Conservation (phyloP, 2,888 invertebrate genomes). For the Arrhopalites spinosus region DNA sequence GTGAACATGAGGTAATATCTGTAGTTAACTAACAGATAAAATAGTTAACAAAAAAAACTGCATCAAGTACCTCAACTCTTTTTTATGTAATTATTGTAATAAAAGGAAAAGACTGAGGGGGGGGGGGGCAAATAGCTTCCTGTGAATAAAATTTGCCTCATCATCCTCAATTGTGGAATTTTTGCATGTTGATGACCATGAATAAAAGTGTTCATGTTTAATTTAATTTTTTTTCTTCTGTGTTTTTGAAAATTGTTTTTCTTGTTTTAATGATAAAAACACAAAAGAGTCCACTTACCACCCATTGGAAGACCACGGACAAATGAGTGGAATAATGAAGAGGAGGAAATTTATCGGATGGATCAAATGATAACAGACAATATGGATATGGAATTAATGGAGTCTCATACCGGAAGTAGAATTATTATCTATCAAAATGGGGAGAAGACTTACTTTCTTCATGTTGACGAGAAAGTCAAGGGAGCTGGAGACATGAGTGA, state of each 20-base stretch:
- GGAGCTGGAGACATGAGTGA: constrained; percentile 21
- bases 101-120: too few relatives aligned
- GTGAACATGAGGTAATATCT: too few relatives aligned
- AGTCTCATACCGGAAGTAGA: constrained; percentile 9
- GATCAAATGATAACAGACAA: constrained; percentile 1
- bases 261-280: too few relatives aligned
- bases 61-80: background rate
- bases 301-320: constrained; percentile 33
- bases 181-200: too few relatives aligned
- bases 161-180: too few relatives aligned
- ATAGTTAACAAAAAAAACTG: background rate
- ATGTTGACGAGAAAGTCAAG: constrained; percentile 15
- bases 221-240: too few relatives aligned
- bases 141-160: too few relatives aligned
- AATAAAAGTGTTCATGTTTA: too few relatives aligned
- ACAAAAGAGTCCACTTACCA: constrained; percentile 34
- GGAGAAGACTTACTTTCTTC: constrained; percentile 32
- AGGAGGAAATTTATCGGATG: constrained; percentile 6
- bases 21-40: too few relatives aligned
- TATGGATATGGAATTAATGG: constrained; percentile 25
- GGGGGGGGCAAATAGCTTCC: too few relatives aligned
- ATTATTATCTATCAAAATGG: constrained; percentile 37
- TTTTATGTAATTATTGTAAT: too few relatives aligned
- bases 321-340: constrained; percentile 32
- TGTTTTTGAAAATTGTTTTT: too few relatives aligned